Evolutionary conservation across 2,888 invertebrate genomes (phyloP), one percentile per base, ranked within the genome.

Genomic region (Chymomyza caudatula): DNA sequence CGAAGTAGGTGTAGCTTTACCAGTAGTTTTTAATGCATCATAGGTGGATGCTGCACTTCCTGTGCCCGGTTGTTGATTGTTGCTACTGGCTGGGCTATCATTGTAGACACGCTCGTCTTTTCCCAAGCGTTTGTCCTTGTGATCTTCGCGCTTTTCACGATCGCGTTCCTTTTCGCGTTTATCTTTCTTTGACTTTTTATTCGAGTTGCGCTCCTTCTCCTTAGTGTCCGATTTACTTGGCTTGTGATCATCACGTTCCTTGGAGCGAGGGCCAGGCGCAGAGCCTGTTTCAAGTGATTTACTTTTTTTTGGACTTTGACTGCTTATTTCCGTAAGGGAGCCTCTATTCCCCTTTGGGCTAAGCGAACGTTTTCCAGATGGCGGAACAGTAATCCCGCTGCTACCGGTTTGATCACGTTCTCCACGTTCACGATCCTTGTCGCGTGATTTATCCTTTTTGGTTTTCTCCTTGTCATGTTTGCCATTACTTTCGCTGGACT

Each of bases 81-180:
- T 59, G 13, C 11, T 66, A 4, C 58, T 64, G 3, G 66, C 60
- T 4, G 82, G 78, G 37, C 72, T 77, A 22, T 74, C 71, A 5
- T 52, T 56, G 3, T 78, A 74, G 13, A 42, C 65, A 11, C 73
- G 77, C 2, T 87, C 74, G 59, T 88, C 70, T 55, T 80, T 76
- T 63, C 73, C 61, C 64, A 67, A 60, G 43, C 86, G 76, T 57
- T 76, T 88, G 59, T 90, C 88, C 37, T 85, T 82, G 65, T 89
- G 88, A 11, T 88, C 89, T 23, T 88, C 87, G 3, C 86, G 76
- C n/a, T 84, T 88, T n/a, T 91, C 90, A 78, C 92, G 92, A 19
- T 92, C 92, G 72, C 90, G 80, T 68, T 93, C 93, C 85, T 93
- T 93, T 60, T 93, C 93, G 84, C 93, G 94, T 78, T 91, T 92